phyloP scores from a whole-genome alignment of 2,113 vertebrate genomes.

The Pachypanchax playfairii region DNA sequence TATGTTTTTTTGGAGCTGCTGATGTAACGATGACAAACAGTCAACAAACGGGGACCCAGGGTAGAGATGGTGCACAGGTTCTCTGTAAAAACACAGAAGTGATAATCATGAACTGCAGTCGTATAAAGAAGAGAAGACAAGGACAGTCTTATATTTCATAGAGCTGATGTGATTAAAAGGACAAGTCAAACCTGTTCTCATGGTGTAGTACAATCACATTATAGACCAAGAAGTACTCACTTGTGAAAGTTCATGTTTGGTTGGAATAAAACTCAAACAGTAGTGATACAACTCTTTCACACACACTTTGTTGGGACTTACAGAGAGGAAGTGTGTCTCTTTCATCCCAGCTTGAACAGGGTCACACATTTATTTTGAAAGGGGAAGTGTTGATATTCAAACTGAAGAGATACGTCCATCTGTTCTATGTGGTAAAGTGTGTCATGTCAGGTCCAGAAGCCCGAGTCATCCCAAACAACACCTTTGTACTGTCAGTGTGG shows the following conservation, averaged over 20 bases:
- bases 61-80: background rate
- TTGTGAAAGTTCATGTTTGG: slow-evolving; percentile 6
- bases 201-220: slow-evolving; percentile 10
- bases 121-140: background rate
- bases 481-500: background rate
- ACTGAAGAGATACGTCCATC: slow-evolving; percentile 43
- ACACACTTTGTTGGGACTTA: slow-evolving; percentile 22
- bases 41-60: background rate
- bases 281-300: background rate
- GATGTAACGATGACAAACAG: background rate
- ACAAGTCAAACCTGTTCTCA: slow-evolving; percentile 4
- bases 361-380: slow-evolving; percentile 52
- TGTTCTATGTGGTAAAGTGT: slow-evolving; percentile 38
- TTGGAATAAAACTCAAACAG: slow-evolving; percentile 6
- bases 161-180: too few relatives aligned
- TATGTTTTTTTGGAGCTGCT: too few relatives aligned
- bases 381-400: slow-evolving; percentile 64
- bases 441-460: slow-evolving; percentile 6
- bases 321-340: slow-evolving; percentile 43
- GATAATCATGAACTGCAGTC: background rate
- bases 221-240: slow-evolving; percentile 10
- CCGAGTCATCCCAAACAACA: slow-evolving; percentile 21
- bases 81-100: background rate
- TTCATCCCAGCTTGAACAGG: slow-evolving; percentile 43
- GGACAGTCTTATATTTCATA: too few relatives aligned